Percentiles rank a stretch among this genome's conserved stretches.
Conservation (phyloP, 2,797 vertebrate species). For the Carduelis carduelis region DNA sequence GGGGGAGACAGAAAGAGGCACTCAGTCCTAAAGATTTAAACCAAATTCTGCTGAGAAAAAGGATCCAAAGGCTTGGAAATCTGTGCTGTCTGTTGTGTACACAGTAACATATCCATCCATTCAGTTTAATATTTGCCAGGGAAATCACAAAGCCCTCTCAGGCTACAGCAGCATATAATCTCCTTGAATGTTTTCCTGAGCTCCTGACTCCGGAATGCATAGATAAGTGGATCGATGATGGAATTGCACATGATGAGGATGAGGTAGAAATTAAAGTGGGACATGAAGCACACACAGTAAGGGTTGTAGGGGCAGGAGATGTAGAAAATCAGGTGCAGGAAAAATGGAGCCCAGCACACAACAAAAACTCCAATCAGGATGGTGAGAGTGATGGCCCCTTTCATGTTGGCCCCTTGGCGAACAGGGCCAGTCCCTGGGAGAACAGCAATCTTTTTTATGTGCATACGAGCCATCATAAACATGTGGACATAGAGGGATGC, state of each 20-base stretch:
- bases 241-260: slow-evolving; percentile 98
- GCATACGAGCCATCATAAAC: slow-evolving; percentile 92
- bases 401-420: slow-evolving; percentile 91
- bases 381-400: slow-evolving; percentile 92
- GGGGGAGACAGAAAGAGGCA: neutral
- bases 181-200: slow-evolving; percentile 95
- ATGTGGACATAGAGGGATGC: slow-evolving; percentile 94
- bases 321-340: slow-evolving; percentile 92
- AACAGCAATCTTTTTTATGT: slow-evolving; percentile 91
- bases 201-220: slow-evolving; percentile 95
- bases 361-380: slow-evolving; percentile 94
- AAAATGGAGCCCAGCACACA: slow-evolving; percentile 96
- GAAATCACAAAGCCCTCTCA: slow-evolving; percentile 77
- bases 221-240: slow-evolving; percentile 93
- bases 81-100: neutral
- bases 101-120: neutral
- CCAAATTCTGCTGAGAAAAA: neutral
- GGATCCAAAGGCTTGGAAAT: neutral
- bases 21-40: neutral
- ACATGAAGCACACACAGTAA: slow-evolving; percentile 96
- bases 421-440: slow-evolving; percentile 84
- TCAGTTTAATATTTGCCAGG: slow-evolving; percentile 78
- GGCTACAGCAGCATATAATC: slow-evolving; percentile 86
- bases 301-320: slow-evolving; percentile 94
- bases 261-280: slow-evolving; percentile 95